Base-by-base conservation (phyloP, 1,140 invertebrate genomes). In the Lucilia sericata region DNA sequence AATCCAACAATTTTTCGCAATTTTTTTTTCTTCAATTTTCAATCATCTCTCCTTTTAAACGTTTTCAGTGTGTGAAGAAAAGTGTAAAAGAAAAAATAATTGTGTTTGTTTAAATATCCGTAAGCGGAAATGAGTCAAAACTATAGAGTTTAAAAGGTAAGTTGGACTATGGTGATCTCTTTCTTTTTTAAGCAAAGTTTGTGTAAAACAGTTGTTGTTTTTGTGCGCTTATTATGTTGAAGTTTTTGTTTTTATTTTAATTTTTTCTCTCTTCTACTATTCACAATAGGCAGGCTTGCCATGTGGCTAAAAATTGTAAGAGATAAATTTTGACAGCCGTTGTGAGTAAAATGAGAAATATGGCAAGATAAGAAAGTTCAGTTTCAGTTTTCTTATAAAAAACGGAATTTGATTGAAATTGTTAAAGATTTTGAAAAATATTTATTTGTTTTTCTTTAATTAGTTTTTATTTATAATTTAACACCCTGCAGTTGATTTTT, bases 221-320 rank as follows among this genome's bases (percentile, higher is more conserved):
- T 80, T 42, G 36, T 65, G 17, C 0, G 76, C 47, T 13, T 49
- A 21, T n/a, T 42, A 10, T 42, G 42, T 21, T 51, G n/a, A 49
- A 51, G 47, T 49, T 80, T 80, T 80, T 80, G 76, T 80, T 80
- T 80, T 80, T 80, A 80, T 80, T 80, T 49, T 49, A 49, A 21
- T 47, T 76, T 76, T 30, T 30, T 30, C 25, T 30, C 25, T 30
- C 70, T 74, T 19, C 13, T 17, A 14, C 55, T 70, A 70, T 70
- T 70, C 65, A 19, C 19, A 70, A 49, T 19, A 80, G 19, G 17
- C 9, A 80, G 76, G 47, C 17, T 80, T 80, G 76, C 76, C 76
- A 80, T 78, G 36, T 47, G 55, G 55, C 55, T 60, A 3, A 7
- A 17, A 60, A 60, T 60, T 60, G 14, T 60, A n/a, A 60, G 14